These are phyloP conservation scores for Metallyticus violacea DNA, from an alignment of 2,888 invertebrate species.

Conservation along the genomic window DNA sequence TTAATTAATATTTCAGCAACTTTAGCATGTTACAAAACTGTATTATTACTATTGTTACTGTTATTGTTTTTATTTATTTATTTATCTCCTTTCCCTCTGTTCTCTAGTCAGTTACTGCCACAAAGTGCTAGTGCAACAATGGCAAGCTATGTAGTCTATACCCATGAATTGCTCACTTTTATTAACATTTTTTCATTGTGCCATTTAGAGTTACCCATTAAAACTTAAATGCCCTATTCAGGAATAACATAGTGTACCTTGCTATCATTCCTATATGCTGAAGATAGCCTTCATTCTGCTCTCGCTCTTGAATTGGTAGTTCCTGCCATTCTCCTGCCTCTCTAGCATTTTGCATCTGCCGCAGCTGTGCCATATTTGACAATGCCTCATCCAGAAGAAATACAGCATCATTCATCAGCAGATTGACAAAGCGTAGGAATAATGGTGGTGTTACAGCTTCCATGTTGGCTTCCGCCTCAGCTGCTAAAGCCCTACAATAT, in stretches of 20 bases:
- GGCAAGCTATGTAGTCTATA: too few relatives aligned
- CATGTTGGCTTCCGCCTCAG: slow-evolving; percentile 81
- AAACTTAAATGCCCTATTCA: too few relatives aligned
- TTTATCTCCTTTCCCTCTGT: too few relatives aligned
- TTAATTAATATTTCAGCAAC: too few relatives aligned
- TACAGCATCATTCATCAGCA: slow-evolving; percentile 96
- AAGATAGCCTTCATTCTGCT: slow-evolving; percentile 69
- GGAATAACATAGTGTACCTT: slow-evolving; percentile 44
- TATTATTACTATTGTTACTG: too few relatives aligned
- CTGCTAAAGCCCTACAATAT: slow-evolving; percentile 62
- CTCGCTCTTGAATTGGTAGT: slow-evolving; percentile 67
- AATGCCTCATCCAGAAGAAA: slow-evolving; percentile 91
- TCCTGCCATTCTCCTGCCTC: slow-evolving; percentile 73
- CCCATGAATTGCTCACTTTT: too few relatives aligned
- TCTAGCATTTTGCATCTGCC: slow-evolving; percentile 74
- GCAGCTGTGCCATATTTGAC: slow-evolving; percentile 83
- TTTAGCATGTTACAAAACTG: too few relatives aligned
- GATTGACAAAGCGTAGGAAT: slow-evolving; percentile 91
- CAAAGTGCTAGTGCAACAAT: too few relatives aligned
- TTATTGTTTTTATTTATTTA: too few relatives aligned
- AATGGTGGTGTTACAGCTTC: slow-evolving; percentile 87
- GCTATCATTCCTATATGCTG: slow-evolving; percentile 80
- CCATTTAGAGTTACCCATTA: too few relatives aligned
- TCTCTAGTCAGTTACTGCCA: too few relatives aligned
- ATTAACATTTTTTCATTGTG: too few relatives aligned